Evolutionary conservation across 1,140 invertebrate genomes (phyloP).

Genomic region (Heliothis subflexa): DNA sequence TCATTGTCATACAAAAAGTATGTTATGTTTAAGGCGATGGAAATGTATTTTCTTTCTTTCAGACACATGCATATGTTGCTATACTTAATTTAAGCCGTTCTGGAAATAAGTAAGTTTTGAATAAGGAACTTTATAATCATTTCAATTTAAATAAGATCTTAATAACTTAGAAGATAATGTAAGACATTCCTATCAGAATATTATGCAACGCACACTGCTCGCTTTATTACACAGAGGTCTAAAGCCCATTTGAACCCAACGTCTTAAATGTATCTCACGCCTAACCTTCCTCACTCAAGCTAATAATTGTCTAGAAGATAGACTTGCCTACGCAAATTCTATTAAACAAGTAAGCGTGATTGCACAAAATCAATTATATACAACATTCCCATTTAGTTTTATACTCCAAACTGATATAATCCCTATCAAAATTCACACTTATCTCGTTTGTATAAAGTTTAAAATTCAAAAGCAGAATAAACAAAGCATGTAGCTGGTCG

Average conservation of each 20-base stretch:
- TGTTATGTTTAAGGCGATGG: no score
- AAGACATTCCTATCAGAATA: background rate
- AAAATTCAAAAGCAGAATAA: background rate
- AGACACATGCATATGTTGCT: no score
- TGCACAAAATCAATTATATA: constrained; percentile 44
- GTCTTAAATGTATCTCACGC: constrained; percentile 15
- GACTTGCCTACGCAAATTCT: constrained; percentile 39
- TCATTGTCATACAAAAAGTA: no score
- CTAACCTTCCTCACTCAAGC: constrained; percentile 20
- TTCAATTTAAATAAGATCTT: no score
- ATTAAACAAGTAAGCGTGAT: constrained; percentile 46
- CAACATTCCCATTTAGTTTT: constrained; percentile 33
- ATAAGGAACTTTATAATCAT: no score
- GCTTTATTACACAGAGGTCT: constrained; percentile 1
- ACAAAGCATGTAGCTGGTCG: background rate
- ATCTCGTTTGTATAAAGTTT: background rate
- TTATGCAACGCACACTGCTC: background rate
- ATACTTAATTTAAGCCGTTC: no score
- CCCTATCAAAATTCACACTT: background rate
- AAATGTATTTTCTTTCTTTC: no score
- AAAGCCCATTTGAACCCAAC: constrained; percentile 22
- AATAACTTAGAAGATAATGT: no score
- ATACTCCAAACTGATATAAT: constrained; percentile 18
- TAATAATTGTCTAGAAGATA: constrained; percentile 29
- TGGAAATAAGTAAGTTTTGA: no score